Evolutionary conservation across 2,113 vertebrate genomes (phyloP), one percentile per base, ranked within the genome.

Genomic region (Pseudopodoces humilis): DNA sequence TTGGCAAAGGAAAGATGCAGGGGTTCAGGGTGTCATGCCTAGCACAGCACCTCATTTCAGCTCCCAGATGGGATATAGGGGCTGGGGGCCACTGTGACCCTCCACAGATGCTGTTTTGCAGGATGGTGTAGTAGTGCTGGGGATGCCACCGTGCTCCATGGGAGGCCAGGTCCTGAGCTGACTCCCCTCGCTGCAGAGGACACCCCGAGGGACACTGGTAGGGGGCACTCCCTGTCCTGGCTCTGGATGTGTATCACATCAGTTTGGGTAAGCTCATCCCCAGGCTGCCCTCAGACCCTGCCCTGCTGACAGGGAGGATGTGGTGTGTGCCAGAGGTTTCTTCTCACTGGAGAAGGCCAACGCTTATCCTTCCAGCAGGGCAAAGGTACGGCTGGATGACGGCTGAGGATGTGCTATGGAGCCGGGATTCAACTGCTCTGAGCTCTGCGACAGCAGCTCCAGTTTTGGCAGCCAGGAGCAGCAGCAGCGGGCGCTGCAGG

Each of bases 401-500:
- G n/a, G 78, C 80, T 92, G 83, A 93, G 94, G 94, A 92, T 93
- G 95, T 97, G 98, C 96, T 96, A 99, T 99, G 99, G 98, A 99
- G 98, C 92, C 96, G 15, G 97, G 98, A 96, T 98, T 98, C 96
- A 99, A 99, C 98, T 99, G 99, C 98, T 99, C 99, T 95, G 97
- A 97, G 64, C 97, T 98, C 64, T 99, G 98, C 74, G 97, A 98
- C 35, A 96, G 97, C 98, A 94, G 95, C 97, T 92, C 97, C 96
- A 17, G 97, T 96, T 96, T 97, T 92, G 96, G 96, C 94, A 91
- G 87, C 78, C 97, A 86, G 85, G 98, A 98, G 72, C 97, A 98
- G 64, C 97, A 97, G 82, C 96, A 93, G 72, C 94, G 95, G 67
- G 87, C 93, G 3, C 97, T 99, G 93, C 98, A 98, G 90, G 98